Evolutionary conservation across 2,888 invertebrate species (phyloP), one percentile per base, ranked within the genome.

Genomic region (Zaprionus bogoriensis): DNA sequence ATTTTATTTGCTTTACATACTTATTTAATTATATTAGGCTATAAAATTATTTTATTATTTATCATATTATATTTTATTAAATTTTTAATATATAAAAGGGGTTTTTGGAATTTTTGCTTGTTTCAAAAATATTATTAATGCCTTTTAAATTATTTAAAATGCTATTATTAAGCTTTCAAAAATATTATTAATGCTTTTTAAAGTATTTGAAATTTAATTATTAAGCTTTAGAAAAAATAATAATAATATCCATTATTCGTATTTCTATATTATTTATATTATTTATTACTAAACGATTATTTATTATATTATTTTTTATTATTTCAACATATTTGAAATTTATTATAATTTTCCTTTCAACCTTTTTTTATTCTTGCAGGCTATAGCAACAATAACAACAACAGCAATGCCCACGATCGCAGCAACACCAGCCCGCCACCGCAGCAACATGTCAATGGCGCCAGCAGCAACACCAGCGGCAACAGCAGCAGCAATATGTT

Each of bases 341-440:
- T 36, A 9, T 7, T 3, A 2, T 9, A 7, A 14, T 39, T n/a
- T n/a, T 9, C 7, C 10, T 12, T 6, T 10, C 9, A 14, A 22
- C 47, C 19, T 14, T 46, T 4, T 20, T 32, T 20, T 19, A 14
- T 28, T 3, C 39, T 57, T 44, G 12, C 60, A 90, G 91, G 90
- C 77, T 91, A 90, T 68, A 88, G 65, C 69, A 76, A 55, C 64
- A 86, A 80, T 44, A 71, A 45, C 52, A 51, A 58, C 22, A 63
- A 60, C 54, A 70, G 61, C 64, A 71, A 70, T 73, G 59, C 89
- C 58, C 90, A 89, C 63, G 90, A 91, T 67, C 90, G 91, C 75
- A 48, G 22, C 38, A 46, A 32, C 64, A 65, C 12, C 73, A 74
- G 12, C 52, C 55, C 60, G 58, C 59, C 68, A 82, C 27, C 14